phyloP scores from a whole-genome alignment of 2,113 vertebrate genomes.

The Calidris pugnax region DNA sequence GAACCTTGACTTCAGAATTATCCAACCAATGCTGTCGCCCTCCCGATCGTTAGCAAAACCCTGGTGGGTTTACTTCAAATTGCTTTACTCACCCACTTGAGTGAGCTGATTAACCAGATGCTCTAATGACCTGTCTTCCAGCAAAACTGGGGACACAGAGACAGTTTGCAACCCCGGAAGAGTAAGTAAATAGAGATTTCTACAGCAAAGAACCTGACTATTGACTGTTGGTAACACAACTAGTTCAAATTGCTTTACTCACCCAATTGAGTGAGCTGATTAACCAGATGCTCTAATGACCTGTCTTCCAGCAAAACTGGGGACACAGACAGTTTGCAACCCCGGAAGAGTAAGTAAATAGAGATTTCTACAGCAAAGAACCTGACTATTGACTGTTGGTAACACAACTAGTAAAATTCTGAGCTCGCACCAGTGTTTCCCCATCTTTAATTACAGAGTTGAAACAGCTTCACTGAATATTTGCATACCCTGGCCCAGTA shows the following conservation, averaged over 20 bases:
- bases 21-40: not conserved
- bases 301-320: not conserved
- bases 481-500: not conserved
- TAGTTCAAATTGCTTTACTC: not conserved
- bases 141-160: not conserved
- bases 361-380: not conserved
- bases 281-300: not conserved
- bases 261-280: not conserved
- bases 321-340: not conserved
- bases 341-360: not conserved
- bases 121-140: not conserved
- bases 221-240: fast-evolving
- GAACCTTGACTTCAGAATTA: not conserved
- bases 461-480: not conserved
- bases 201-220: not conserved
- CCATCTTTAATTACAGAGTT: not conserved
- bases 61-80: not conserved
- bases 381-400: fast-evolving
- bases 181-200: not conserved
- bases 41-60: too few relatives aligned
- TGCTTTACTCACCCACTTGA: not conserved
- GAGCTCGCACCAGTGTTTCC: not conserved
- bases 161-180: not conserved
- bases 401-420: not conserved
- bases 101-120: not conserved